Conservation (phyloP, 2,888 invertebrate species). For the Sycophila texana region DNA sequence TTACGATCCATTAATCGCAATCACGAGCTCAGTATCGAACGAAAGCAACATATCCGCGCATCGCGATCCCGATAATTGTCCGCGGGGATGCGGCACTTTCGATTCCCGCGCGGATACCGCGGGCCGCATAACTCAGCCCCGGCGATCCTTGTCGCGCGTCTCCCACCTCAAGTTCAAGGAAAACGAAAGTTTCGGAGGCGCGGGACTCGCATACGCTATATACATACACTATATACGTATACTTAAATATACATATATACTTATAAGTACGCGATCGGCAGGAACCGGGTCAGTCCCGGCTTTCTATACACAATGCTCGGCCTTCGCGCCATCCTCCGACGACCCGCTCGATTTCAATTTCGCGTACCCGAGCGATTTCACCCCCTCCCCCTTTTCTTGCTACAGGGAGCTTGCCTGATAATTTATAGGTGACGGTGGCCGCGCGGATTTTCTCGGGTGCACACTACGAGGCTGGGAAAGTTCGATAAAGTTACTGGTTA, state of each 20-base stretch:
- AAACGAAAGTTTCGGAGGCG: conserved; percentile 62
- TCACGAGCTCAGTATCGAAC: neutral
- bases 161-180: conserved; percentile 62
- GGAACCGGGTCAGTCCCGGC: too few species aligned
- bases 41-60: neutral
- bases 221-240: neutral
- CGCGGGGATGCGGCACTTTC: neutral
- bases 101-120: neutral
- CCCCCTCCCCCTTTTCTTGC: too few species aligned
- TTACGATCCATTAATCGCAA: conserved; percentile 12
- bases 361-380: too few species aligned
- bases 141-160: neutral
- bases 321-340: too few species aligned
- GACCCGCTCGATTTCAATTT: too few species aligned
- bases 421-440: too few species aligned
- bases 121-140: neutral
- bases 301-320: too few species aligned
- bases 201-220: conserved; percentile 21
- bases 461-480: too few species aligned
- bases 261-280: neutral
- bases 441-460: too few species aligned
- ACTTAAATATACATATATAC: neutral
- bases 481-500: too few species aligned
- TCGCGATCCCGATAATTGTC: neutral
- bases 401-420: too few species aligned